Base-by-base conservation (phyloP, 2,113 vertebrate species). In the Suncus etruscus region DNA sequence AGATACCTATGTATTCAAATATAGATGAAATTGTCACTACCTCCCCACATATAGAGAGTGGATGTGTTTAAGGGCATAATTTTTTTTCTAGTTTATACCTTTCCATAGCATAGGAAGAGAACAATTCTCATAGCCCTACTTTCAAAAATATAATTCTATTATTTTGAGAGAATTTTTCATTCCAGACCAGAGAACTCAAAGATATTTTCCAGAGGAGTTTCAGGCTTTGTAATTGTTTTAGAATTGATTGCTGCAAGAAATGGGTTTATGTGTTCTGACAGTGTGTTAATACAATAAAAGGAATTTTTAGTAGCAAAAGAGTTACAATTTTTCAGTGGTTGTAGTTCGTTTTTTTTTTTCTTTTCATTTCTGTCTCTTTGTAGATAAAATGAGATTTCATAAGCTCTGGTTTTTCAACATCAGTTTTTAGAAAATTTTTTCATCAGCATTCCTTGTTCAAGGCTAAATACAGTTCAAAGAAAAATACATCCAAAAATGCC, bases 301-400 rank as follows among this genome's bases (percentile, higher is more conserved):
- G 92, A 83, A 79, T 95, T 95, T 95, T 94, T 90, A 94, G 91
- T 65, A 93, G 79, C 63, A 91, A 93, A 92, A 90, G 70, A 95
- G 32, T 94, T 92, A 93, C 68, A 87, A 68, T 86, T 92, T 97
- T 94, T 95, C 90, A 94, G 74, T 84, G 50, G 73, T 69, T 86
- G 48, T 87, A 94, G 83, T 95, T 82, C 85, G 47, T 65, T 77
- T 83, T 84, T 74, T n/a, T 75, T 75, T 58, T 22, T 3, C n/a
- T 32, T 90, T 92, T 89, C 91, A 91, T 39, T 94, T 83, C 90
- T 94, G 78, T 95, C 93, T 93, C 83, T 94, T 95, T 95, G 87
- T 82, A 94, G 95, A 95, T 93, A 94, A 95, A 96, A 94, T 92
- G 66, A 77, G 72, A 91, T 96, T 95, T 96, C 74, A 92, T 94